A percentile compares a stretch with the other conserved stretches of the same genome.
Conservation (phyloP, 2,888 invertebrate genomes). For the Rhopalosiphum nymphaeae region DNA sequence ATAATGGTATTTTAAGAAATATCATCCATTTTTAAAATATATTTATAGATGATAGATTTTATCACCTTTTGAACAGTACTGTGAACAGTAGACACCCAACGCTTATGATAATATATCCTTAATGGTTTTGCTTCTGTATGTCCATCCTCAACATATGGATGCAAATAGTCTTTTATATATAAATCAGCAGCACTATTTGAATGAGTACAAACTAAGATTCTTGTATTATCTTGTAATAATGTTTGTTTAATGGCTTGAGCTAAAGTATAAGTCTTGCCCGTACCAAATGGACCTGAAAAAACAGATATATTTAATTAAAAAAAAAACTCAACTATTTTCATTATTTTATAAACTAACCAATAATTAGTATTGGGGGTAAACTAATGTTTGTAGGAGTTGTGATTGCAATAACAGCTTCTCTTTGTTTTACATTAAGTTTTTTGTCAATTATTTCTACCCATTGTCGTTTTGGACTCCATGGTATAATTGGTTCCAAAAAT, state of each 20-base stretch:
- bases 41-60: neutral
- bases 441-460: conserved; percentile 69
- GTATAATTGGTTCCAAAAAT: conserved; percentile 76
- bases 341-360: conserved; percentile 70
- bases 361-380: conserved; percentile 80
- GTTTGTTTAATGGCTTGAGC: conserved; percentile 82
- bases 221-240: conserved; percentile 76
- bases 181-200: conserved; percentile 89
- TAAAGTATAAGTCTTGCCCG: conserved; percentile 87
- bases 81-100: conserved; percentile 85
- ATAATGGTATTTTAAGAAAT: neutral
- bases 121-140: conserved; percentile 79
- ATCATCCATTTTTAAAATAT: neutral
- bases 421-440: conserved; percentile 82
- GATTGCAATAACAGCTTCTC: conserved; percentile 83
- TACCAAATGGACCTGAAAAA: conserved; percentile 81
- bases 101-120: conserved; percentile 83
- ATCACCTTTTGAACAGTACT: conserved; percentile 77
- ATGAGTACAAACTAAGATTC: conserved; percentile 86
- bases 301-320: conserved; percentile 36
- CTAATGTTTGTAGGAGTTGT: conserved; percentile 76
- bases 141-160: conserved; percentile 80
- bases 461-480: conserved; percentile 77
- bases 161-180: conserved; percentile 86
- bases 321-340: neutral